Conservation (phyloP, 2,888 invertebrate genomes). For the Dione juno region DNA sequence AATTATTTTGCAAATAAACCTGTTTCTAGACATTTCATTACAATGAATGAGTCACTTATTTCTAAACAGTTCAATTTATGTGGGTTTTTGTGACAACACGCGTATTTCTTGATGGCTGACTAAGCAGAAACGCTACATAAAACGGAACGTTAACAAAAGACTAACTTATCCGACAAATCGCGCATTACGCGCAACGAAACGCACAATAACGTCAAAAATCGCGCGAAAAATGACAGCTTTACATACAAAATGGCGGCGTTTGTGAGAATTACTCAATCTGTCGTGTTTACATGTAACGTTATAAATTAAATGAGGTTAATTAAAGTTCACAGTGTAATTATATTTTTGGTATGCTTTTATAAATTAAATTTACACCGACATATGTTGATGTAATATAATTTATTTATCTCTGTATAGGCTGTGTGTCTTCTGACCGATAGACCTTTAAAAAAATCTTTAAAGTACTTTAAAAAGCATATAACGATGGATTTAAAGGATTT, state of each 20-base stretch:
- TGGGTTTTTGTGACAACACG: constrained; percentile 28
- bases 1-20: not conserved
- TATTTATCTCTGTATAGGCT: not conserved
- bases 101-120: constrained; percentile 44
- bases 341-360: not conserved
- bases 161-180: constrained; percentile 45
- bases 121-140: constrained; percentile 42
- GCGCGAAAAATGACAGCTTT: constrained; percentile 65
- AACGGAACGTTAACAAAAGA: constrained; percentile 41
- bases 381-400: not conserved
- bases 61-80: constrained; percentile 31
- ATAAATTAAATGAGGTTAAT: constrained; percentile 58
- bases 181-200: constrained; percentile 48
- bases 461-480: not conserved
- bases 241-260: constrained; percentile 63
- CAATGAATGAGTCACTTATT: constrained; percentile 28
- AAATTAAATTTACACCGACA: not conserved
- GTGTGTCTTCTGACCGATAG: not conserved
- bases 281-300: constrained; percentile 58
- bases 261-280: constrained; percentile 60
- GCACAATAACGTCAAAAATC: constrained; percentile 60
- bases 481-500: too few relatives aligned
- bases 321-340: constrained; percentile 46
- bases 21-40: constrained; percentile 17
- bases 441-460: not conserved